phyloP scores from a whole-genome alignment of 2,113 vertebrate species.

The Porphyrio hochstetteri region DNA sequence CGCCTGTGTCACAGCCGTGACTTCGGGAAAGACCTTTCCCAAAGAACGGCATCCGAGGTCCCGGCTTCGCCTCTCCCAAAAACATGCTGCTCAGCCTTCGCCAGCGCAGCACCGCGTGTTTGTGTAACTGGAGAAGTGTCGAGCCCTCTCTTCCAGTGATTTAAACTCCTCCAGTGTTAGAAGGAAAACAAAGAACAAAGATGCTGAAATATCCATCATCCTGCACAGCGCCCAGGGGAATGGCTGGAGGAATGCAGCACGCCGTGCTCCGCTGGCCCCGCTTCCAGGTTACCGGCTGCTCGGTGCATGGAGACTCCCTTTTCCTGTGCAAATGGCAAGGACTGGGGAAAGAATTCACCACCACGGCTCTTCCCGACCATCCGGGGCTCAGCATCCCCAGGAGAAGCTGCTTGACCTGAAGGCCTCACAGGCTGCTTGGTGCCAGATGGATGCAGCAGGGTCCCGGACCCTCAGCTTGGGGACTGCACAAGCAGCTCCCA shows the following conservation, averaged over 20 bases:
- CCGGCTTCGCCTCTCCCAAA: conserved; percentile 20
- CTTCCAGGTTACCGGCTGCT: not conserved
- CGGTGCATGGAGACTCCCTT: conserved; percentile 42
- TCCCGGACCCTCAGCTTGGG: not conserved
- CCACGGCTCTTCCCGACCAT: not conserved
- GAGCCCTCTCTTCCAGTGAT: conserved; percentile 65
- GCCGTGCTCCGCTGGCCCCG: conserved; percentile 18
- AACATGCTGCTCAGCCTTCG: conserved; percentile 6
- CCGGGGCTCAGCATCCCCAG: not conserved
- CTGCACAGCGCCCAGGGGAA: conserved; percentile 39
- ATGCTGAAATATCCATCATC: conserved; percentile 78
- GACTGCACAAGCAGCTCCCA: not conserved
- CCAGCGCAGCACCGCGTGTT: conserved; percentile 38
- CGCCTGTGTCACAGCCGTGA: not conserved
- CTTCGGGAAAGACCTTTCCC: not conserved
- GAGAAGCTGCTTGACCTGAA: not conserved
- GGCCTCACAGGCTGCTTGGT: accelerated
- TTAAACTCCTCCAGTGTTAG: conserved; percentile 71
- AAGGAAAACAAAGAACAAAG: conserved; percentile 76
- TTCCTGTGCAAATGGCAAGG: conserved; percentile 53
- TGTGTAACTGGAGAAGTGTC: conserved; percentile 68
- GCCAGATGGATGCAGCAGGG: accelerated
- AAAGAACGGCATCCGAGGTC: not conserved
- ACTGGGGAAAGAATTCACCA: conserved; percentile 26
- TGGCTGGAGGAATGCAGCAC: conserved; percentile 53